phyloP scores from a whole-genome alignment of 2,888 invertebrate species.

The Drosophila rellima region DNA sequence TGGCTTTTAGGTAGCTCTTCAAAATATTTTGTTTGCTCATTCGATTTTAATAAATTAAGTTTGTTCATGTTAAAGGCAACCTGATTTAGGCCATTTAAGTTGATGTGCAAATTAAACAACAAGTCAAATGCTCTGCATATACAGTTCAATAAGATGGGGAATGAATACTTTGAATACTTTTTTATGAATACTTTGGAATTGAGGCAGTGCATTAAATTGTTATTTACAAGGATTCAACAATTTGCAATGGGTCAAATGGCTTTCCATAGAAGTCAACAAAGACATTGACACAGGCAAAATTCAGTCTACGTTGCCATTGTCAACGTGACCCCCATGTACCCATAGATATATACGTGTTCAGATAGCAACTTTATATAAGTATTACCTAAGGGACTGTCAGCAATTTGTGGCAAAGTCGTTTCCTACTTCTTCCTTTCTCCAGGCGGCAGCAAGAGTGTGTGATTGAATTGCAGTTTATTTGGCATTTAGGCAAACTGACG shows the following conservation, averaged over 20 bases:
- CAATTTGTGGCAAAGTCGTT: slow-evolving; percentile 29
- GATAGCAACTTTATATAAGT: slow-evolving; percentile 19
- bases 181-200: neutral
- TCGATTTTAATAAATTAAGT: slow-evolving; percentile 26
- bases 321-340: slow-evolving; percentile 27
- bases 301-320: neutral
- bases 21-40: slow-evolving; percentile 24
- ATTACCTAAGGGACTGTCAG: slow-evolving; percentile 19
- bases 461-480: slow-evolving; percentile 72
- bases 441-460: slow-evolving; percentile 4
- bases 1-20: slow-evolving; percentile 12
- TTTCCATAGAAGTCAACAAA: slow-evolving; percentile 15
- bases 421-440: neutral
- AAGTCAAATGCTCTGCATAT: neutral
- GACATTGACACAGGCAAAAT: slow-evolving; percentile 5
- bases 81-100: slow-evolving; percentile 2
- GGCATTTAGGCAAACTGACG: slow-evolving; percentile 44
- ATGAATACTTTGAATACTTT: neutral
- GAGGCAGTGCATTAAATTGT: slow-evolving; percentile 8
- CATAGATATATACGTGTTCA: neutral
- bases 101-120: neutral
- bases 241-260: neutral
- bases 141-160: neutral
- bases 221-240: slow-evolving; percentile 12
- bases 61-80: slow-evolving; percentile 16